phyloP scores from a whole-genome alignment of 2,113 vertebrate species.

The Hylia prasina region DNA sequence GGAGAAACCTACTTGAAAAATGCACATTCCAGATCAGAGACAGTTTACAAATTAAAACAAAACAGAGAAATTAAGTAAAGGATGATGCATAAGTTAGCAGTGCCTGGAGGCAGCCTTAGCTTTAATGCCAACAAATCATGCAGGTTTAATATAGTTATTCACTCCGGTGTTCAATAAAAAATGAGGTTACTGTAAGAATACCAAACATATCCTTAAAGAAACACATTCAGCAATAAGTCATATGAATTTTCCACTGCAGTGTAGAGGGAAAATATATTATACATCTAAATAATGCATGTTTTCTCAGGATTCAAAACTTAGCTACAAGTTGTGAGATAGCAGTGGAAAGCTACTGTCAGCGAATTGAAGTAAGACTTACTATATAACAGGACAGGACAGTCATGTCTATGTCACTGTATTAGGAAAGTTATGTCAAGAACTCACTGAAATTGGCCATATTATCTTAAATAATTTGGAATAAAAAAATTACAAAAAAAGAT shows the following conservation, averaged over 20 bases:
- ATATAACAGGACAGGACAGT: neutral
- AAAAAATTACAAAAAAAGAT: neutral
- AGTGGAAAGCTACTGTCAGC: neutral
- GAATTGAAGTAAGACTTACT: neutral
- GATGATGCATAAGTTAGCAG: conserved; percentile 53
- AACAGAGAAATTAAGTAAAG: conserved; percentile 63
- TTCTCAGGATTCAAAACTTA: neutral
- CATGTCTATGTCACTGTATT: neutral
- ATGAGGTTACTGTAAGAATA: conserved; percentile 37
- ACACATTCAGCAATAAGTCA: neutral
- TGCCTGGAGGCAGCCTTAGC: conserved; percentile 44
- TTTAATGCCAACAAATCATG: conserved; percentile 55
- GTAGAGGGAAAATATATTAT: neutral
- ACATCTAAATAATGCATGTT: conserved; percentile 6
- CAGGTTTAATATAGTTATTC: conserved; percentile 39
- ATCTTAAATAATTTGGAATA: neutral
- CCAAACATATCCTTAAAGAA: conserved; percentile 35
- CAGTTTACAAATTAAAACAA: conserved; percentile 68
- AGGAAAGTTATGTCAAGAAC: neutral
- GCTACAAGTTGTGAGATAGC: neutral
- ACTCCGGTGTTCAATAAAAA: conserved; percentile 44
- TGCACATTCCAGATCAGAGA: conserved; percentile 29
- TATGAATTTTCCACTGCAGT: neutral
- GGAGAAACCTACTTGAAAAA: conserved; percentile 48
- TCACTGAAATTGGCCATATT: neutral